Conservation (phyloP, 2,888 invertebrate species). For the Dasypogon diadema region DNA sequence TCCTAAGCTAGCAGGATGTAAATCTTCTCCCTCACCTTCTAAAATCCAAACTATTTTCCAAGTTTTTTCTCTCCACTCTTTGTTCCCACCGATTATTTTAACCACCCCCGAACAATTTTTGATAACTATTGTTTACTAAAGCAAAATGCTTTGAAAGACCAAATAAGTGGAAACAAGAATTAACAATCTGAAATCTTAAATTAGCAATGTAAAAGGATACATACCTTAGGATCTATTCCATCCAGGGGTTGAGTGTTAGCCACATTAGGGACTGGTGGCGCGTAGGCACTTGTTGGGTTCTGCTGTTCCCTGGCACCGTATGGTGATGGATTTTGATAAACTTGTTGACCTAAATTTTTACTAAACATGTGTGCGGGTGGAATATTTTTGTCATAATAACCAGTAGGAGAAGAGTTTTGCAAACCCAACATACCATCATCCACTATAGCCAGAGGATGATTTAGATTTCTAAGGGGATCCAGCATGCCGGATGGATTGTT, state of each 20-base stretch:
- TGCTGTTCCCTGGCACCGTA: constrained; percentile 59
- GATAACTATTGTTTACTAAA: too few relatives aligned
- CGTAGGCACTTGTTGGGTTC: constrained; percentile 50
- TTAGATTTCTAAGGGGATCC: constrained; percentile 57
- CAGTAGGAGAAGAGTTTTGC: constrained; percentile 57
- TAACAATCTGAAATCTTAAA: too few relatives aligned
- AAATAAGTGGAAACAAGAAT: too few relatives aligned
- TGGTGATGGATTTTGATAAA: constrained; percentile 60
- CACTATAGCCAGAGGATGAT: constrained; percentile 62
- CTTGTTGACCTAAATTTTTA: constrained; percentile 69
- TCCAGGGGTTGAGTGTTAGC: constrained; percentile 59
- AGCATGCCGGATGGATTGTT: constrained; percentile 62
- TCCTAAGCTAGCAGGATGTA: too few relatives aligned
- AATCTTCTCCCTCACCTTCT: too few relatives aligned
- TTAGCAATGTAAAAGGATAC: not conserved
- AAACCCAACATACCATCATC: constrained; percentile 64
- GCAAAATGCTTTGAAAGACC: too few relatives aligned
- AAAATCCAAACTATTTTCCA: too few relatives aligned
- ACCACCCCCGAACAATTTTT: too few relatives aligned
- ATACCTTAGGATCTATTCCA: constrained; percentile 51
- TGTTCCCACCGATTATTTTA: too few relatives aligned
- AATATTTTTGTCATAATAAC: constrained; percentile 73
- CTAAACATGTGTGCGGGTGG: constrained; percentile 75
- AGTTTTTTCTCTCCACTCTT: too few relatives aligned
- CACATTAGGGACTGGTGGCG: constrained; percentile 60